phyloP scores from a whole-genome alignment of 2,113 vertebrate species.

The Rhodinocichla rosea region DNA sequence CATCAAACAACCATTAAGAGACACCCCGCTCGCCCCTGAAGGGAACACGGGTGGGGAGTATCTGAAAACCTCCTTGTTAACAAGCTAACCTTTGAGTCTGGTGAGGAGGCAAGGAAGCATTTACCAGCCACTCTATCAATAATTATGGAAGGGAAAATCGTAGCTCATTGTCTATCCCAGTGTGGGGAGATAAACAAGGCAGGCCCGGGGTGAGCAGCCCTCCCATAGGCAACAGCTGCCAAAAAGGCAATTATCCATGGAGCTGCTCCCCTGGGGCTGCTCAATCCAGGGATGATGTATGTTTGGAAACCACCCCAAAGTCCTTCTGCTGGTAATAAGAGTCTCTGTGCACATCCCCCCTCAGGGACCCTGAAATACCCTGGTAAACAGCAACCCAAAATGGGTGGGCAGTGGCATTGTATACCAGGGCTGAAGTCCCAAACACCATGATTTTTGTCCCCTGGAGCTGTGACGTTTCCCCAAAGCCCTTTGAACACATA shows the following conservation, averaged over 20 bases:
- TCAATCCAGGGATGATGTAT: neutral
- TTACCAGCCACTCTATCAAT: neutral
- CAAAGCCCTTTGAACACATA: rapidly evolving
- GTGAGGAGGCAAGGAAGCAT: neutral
- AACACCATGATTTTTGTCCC: neutral
- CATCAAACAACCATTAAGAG: constrained; percentile 27
- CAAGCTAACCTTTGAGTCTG: constrained; percentile 35
- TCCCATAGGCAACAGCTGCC: neutral
- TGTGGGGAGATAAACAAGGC: neutral
- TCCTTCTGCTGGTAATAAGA: neutral
- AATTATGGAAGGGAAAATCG: neutral
- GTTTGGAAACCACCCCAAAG: neutral
- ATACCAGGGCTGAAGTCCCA: neutral
- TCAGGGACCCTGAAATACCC: neutral
- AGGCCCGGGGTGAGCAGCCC: neutral
- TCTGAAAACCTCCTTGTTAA: constrained; percentile 12
- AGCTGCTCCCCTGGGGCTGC: neutral
- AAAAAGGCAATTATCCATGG: neutral
- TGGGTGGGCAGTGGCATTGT: rapidly evolving
- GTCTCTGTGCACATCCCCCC: neutral
- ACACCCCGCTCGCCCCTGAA: neutral
- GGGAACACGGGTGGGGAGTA: neutral
- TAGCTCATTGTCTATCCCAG: neutral
- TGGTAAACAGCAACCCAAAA: neutral
- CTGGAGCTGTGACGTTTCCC: neutral